Evolutionary conservation across 2,888 invertebrate species (phyloP), one percentile per base, ranked within the genome.

Genomic region (Sesia apiformis): DNA sequence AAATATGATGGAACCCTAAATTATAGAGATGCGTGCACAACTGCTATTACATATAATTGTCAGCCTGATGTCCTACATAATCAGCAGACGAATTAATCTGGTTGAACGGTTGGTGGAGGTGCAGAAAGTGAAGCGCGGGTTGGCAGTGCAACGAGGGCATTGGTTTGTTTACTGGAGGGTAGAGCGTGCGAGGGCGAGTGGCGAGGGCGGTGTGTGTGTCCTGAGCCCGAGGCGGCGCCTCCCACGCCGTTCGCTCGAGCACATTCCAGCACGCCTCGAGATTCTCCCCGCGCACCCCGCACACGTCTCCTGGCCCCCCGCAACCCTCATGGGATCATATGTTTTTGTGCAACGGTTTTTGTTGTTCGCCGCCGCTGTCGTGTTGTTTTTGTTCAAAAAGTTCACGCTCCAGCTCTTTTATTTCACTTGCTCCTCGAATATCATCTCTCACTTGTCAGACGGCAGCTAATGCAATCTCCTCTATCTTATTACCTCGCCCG

Each of bases 301-400:
- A 61, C 54, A 53, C 60, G 58, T 57, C 54, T 61, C 57, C 58
- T 51, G 65, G 40, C 61, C 66, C 67, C 78, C 82, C 81, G 65
- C 72, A 71, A 76, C 82, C 84, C 84, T 81, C 86, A 79, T 81
- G 83, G 84, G 87, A 88, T 89, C 89, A 89, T 89, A 89, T 89
- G 89, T 89, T 89, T 89, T 89, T 89, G 82, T 87, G 85, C 87
- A 89, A 88, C 89, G 87, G 89, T 89, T 89, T 89, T 89, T 89
- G 88, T 88, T 86, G 86, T 87, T 87, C 80, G 79, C 87, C 87
- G 86, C 84, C 82, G 81, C 79, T 72, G 74, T 81, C 78, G 76
- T 76, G 72, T 84, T 79, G 71, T 84, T 88, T 85, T 85, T 84
- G 72, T 74, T 76, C 62, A 75, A 70, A 70, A 74, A 82, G 76